A percentile compares a stretch with the other conserved stretches of the same genome.
Conservation (phyloP, 2,113 vertebrate genomes). For the Pelodiscus sinensis region DNA sequence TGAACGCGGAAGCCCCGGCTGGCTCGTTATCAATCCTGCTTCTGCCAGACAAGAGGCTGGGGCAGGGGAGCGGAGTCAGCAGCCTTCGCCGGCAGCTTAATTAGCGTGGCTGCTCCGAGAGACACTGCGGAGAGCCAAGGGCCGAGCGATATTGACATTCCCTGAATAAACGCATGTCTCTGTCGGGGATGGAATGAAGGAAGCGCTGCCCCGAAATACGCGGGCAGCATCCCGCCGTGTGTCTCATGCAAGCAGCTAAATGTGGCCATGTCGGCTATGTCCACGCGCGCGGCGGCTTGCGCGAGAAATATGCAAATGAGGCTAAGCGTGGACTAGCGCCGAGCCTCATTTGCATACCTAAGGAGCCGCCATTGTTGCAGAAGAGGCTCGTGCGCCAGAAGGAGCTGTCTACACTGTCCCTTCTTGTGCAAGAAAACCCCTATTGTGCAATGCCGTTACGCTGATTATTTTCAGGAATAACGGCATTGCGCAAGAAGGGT, state of each 20-base stretch:
- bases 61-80: background rate
- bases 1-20: background rate
- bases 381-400: too few species aligned
- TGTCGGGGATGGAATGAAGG: background rate
- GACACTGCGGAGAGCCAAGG: fast-evolving
- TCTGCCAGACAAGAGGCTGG: background rate
- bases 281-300: too few species aligned
- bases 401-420: too few species aligned
- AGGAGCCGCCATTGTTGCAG: too few species aligned
- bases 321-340: too few species aligned
- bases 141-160: background rate
- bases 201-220: background rate
- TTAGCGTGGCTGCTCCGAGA: background rate
- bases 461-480: too few species aligned
- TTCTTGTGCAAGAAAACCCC: too few species aligned
- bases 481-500: too few species aligned
- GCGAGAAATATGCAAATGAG: too few species aligned
- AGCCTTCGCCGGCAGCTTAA: fast-evolving
- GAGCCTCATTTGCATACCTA: too few species aligned
- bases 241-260: background rate
- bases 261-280: background rate
- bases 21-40: background rate
- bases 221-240: too few species aligned
- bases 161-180: background rate
- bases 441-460: too few species aligned